phyloP scores from a whole-genome alignment of 2,797 vertebrate genomes.

The Naso thynnoides region DNA sequence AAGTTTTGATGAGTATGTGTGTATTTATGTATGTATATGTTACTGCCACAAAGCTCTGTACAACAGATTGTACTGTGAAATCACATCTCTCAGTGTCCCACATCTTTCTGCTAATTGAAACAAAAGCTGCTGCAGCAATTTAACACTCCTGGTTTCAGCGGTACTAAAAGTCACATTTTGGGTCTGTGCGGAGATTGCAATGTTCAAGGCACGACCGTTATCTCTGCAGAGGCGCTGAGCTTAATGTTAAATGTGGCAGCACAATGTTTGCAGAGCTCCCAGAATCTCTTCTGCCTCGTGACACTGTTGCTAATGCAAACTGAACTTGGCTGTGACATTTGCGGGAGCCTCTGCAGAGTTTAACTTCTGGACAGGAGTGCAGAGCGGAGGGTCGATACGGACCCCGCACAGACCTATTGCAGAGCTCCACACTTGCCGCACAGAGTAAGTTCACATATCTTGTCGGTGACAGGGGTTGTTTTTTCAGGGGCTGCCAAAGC shows the following conservation, averaged over 20 bases:
- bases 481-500: not conserved
- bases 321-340: constrained; percentile 65
- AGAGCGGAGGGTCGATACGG: constrained; percentile 34
- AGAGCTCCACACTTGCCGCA: constrained; percentile 7
- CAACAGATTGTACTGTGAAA: constrained; percentile 36
- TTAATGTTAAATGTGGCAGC: constrained; percentile 37
- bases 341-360: constrained; percentile 50
- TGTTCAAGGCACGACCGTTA: constrained; percentile 17
- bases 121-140: constrained; percentile 30
- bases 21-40: no score
- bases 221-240: constrained; percentile 42
- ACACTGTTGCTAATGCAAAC: constrained; percentile 63
- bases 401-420: constrained; percentile 33
- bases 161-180: constrained; percentile 28
- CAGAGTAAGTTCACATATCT: not conserved
- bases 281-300: constrained; percentile 47
- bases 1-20: constrained; percentile 58
- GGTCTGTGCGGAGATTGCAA: constrained; percentile 25
- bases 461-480: not conserved
- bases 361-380: constrained; percentile 39
- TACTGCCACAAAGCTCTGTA: constrained; percentile 36
- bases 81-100: constrained; percentile 26
- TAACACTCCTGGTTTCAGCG: constrained; percentile 37
- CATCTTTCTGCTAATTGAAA: constrained; percentile 40
- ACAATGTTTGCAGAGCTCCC: constrained; percentile 57